phyloP scores from a whole-genome alignment of 1,140 invertebrate genomes.

The Bombus vancouverensis region DNA sequence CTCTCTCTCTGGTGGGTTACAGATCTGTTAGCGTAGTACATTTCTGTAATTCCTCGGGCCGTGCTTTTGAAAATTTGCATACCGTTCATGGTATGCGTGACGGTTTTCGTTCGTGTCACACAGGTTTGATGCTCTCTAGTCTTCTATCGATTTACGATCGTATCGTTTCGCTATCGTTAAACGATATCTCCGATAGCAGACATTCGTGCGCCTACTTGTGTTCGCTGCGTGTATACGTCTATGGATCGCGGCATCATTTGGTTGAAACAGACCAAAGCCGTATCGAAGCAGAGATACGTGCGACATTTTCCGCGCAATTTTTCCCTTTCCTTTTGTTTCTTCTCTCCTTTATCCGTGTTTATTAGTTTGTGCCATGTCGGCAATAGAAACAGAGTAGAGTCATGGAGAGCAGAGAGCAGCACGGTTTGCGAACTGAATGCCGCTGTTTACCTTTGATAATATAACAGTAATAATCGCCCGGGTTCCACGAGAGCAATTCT shows the following conservation, averaged over 20 bases:
- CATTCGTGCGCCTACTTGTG: not conserved
- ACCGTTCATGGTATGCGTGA: not conserved
- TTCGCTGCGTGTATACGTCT: not conserved
- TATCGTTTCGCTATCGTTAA: constrained; percentile 38
- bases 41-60: constrained; percentile 30
- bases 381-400: not conserved
- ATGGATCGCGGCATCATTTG: not conserved
- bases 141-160: constrained; percentile 31
- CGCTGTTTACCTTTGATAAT: not conserved
- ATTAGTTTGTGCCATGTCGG: not conserved
- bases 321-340: not conserved
- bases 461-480: not conserved
- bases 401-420: too few species aligned
- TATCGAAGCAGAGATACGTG: not conserved
- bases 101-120: not conserved
- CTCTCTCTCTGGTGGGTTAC: not conserved
- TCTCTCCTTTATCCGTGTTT: not conserved
- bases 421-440: not conserved
- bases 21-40: constrained; percentile 10
- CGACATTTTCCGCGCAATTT: constrained; percentile 1
- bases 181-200: constrained; percentile 46
- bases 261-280: not conserved
- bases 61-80: constrained; percentile 33
- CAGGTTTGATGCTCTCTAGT: not conserved
- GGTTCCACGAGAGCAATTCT: not conserved